These are phyloP conservation scores for Leptobrachium leishanense DNA, from an alignment of 2,113 vertebrate species.

Conservation along the genomic window DNA sequence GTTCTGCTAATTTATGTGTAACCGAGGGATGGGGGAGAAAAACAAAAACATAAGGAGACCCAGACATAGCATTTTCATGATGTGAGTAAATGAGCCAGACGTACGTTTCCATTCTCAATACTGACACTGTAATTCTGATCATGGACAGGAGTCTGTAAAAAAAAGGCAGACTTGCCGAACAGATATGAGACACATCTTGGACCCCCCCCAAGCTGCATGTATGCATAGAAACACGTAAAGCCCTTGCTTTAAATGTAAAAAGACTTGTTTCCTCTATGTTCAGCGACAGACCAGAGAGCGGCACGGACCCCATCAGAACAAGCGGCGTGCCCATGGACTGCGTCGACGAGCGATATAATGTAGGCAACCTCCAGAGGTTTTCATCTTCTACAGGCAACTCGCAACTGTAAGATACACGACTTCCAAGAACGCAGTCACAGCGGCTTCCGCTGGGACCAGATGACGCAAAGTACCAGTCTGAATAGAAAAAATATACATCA, in stretches of 20 bases:
- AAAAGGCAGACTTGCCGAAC: too few relatives aligned
- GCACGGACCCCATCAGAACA: neutral
- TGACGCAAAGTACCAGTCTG: neutral
- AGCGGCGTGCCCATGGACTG: neutral
- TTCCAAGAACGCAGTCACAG: neutral
- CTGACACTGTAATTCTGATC: too few relatives aligned
- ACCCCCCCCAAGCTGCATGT: neutral
- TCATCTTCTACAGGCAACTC: neutral
- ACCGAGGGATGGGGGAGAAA: too few relatives aligned
- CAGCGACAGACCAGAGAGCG: neutral
- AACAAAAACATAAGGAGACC: too few relatives aligned
- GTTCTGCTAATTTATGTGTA: too few relatives aligned
- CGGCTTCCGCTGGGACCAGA: neutral
- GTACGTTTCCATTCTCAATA: too few relatives aligned
- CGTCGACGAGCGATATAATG: neutral
- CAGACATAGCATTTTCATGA: too few relatives aligned
- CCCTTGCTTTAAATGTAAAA: neutral
- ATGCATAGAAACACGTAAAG: neutral
- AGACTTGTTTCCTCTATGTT: neutral
- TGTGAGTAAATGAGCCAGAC: too few relatives aligned
- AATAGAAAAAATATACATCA: constrained; percentile 47
- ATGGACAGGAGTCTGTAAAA: too few relatives aligned
- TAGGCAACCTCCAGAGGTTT: neutral
- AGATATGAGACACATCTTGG: too few relatives aligned
- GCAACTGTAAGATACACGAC: neutral